Conservation (phyloP, 2,113 vertebrate species). For the Capreolus pygargus region DNA sequence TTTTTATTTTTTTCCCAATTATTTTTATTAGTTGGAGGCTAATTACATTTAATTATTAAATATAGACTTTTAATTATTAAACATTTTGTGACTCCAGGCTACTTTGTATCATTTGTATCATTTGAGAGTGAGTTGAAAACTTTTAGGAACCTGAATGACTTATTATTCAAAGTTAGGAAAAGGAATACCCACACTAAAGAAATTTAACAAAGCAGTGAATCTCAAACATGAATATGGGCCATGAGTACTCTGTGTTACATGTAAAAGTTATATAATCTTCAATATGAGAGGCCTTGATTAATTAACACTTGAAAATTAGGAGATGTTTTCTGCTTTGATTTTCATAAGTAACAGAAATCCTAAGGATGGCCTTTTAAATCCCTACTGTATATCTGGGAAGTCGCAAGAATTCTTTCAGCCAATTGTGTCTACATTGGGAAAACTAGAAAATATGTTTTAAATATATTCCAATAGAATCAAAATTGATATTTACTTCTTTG, state of each 20-base stretch:
- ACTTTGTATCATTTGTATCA: neutral
- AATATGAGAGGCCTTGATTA: neutral
- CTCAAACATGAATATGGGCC: neutral
- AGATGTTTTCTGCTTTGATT: neutral
- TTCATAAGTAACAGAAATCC: neutral
- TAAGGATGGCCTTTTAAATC: neutral
- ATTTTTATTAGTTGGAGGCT: no score
- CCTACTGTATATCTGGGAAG: neutral
- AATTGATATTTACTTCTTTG: neutral
- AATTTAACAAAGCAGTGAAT: neutral
- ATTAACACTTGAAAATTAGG: neutral
- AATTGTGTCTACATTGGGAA: neutral
- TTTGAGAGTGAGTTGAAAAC: neutral
- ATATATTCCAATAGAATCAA: neutral
- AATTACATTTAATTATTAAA: neutral
- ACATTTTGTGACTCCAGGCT: neutral
- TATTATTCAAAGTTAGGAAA: neutral
- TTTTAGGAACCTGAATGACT: neutral
- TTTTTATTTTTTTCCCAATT: no score
- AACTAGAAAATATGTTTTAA: neutral
- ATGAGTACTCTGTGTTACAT: neutral
- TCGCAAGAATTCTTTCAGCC: neutral
- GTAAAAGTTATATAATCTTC: neutral
- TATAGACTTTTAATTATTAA: neutral
- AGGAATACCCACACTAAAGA: neutral